These are phyloP conservation scores for Tetramorium bicarinatum DNA, from an alignment of 2,888 invertebrate genomes.

Conservation along the genomic window DNA sequence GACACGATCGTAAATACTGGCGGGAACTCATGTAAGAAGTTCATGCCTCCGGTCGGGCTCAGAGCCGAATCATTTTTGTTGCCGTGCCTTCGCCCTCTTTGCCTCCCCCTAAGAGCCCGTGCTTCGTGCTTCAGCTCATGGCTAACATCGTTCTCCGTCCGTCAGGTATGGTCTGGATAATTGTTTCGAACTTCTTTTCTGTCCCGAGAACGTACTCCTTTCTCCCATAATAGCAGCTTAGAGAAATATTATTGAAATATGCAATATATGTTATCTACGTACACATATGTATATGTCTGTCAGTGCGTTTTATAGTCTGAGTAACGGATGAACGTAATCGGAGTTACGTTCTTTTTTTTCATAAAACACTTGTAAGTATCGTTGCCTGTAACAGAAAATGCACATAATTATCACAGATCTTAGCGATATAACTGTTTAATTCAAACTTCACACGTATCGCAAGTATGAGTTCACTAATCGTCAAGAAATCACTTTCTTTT, in stretches of 20 bases:
- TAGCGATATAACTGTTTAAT: not conserved
- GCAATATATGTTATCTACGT: not conserved
- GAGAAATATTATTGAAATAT: constrained; percentile 25
- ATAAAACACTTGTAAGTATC: not conserved
- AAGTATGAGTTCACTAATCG: not conserved
- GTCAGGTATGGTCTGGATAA: constrained; percentile 44
- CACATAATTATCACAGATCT: not conserved
- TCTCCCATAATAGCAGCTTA: constrained; percentile 4
- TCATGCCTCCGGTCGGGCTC: constrained; percentile 70
- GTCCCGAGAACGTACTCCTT: constrained; percentile 21
- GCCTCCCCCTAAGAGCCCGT: constrained; percentile 24
- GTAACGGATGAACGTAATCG: not conserved
- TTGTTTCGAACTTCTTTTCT: constrained; percentile 57
- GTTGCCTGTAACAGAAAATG: not conserved
- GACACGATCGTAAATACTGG: constrained; percentile 76
- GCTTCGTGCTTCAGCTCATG: constrained; percentile 40
- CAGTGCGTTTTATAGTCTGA: not conserved
- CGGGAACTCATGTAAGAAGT: constrained; percentile 76
- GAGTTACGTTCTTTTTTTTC: not conserved
- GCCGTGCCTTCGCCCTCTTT: constrained; percentile 54
- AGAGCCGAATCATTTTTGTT: constrained; percentile 76
- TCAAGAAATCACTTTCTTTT: constrained; percentile 23
- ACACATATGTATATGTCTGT: not conserved
- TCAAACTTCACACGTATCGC: not conserved
- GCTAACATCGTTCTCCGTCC: constrained; percentile 57